Evolutionary conservation across 2,113 vertebrate species (phyloP).

Genomic region (Paramormyrops kingsleyae): DNA sequence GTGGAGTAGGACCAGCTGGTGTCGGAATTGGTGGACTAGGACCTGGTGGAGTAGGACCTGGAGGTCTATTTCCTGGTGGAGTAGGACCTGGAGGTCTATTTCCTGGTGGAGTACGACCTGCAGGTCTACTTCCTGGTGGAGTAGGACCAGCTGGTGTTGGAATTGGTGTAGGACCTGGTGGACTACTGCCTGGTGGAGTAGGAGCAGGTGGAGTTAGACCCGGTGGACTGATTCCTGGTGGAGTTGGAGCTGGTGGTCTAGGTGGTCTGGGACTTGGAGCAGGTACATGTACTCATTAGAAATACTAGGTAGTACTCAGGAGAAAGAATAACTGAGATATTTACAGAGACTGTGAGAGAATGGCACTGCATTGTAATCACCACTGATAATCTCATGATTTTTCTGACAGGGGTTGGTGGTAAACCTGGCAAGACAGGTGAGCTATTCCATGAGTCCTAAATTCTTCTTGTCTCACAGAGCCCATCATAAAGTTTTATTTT

Average conservation of each 20-base stretch:
- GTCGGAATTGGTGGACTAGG: no score
- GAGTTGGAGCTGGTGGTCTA: no score
- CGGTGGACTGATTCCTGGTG: constrained; percentile 12
- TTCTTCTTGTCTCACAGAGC: neutral
- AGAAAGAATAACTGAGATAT: neutral
- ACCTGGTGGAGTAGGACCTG: neutral
- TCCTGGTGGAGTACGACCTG: no score
- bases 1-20: no score
- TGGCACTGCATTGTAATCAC: neutral
- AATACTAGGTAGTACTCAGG: neutral
- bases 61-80: neutral
- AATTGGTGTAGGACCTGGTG: neutral
- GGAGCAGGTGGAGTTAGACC: neutral
- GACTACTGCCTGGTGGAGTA: neutral
- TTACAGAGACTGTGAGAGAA: neutral
- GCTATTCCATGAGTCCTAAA: neutral
- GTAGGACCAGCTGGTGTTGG: neutral
- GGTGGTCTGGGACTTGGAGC: no score
- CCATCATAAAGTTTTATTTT: no score
- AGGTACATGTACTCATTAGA: no score
- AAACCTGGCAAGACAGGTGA: constrained; percentile 6
- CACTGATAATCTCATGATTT: neutral
- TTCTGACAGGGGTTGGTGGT: neutral
- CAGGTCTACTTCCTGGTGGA: no score
- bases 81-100: neutral